Evolutionary conservation across 2,113 vertebrate species (phyloP).

Genomic region (Asarcornis scutulata): DNA sequence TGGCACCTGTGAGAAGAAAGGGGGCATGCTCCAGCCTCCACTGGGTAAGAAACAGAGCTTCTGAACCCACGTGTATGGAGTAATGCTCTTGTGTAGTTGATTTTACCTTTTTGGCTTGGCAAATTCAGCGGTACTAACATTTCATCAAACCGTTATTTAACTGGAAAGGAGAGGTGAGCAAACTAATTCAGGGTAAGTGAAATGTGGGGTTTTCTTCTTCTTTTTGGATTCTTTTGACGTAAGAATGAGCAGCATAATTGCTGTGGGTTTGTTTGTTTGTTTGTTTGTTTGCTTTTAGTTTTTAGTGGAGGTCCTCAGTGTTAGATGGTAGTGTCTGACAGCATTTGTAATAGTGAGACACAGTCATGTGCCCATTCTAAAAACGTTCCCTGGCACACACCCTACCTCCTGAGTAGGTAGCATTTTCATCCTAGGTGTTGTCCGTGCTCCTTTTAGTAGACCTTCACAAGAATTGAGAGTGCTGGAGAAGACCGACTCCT

Average conservation of each 20-base stretch:
- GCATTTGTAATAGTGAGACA: background rate
- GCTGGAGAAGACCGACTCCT: background rate
- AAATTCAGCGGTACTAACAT: background rate
- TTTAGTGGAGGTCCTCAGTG: background rate
- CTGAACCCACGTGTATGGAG: background rate
- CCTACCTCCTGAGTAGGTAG: background rate
- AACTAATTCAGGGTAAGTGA: background rate
- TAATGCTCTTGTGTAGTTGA: background rate
- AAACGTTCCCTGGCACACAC: background rate
- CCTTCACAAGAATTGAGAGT: background rate
- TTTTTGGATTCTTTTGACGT: background rate
- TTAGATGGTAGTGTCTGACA: background rate
- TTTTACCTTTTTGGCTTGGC: background rate
- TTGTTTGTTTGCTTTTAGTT: background rate
- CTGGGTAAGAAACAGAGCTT: constrained; percentile 81
- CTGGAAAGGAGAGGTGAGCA: background rate
- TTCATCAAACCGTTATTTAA: background rate
- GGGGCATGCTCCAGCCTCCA: constrained; percentile 95
- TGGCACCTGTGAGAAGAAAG: constrained; percentile 93
- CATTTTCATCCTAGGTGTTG: background rate
- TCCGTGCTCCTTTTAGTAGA: accelerated
- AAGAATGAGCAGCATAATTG: background rate
- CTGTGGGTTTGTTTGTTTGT: background rate
- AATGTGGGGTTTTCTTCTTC: background rate
- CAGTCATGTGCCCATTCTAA: background rate